Conservation (phyloP, 2,797 vertebrate genomes). For the Hozukius guyotensis region DNA sequence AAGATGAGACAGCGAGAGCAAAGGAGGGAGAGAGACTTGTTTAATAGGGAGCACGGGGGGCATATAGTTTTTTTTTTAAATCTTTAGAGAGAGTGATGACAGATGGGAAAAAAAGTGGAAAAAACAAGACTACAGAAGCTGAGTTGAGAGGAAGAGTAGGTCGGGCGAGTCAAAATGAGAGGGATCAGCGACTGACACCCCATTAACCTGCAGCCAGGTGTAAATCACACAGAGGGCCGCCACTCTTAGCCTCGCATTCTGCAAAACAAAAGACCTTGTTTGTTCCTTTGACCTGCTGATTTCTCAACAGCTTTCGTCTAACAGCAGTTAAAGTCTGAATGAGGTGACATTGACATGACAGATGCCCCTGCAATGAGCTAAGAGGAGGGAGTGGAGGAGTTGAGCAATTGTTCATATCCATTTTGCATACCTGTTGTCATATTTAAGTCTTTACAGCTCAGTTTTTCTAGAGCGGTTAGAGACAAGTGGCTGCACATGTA, state of each 20-base stretch:
- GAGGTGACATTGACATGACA: conserved; percentile 50
- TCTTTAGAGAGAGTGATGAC: conserved; percentile 50
- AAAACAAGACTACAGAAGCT: conserved; percentile 22
- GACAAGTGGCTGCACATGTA: conserved; percentile 35
- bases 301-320: conserved; percentile 50
- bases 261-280: background rate
- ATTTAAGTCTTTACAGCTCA: conserved; percentile 34
- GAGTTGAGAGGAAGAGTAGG: conserved; percentile 53
- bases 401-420: conserved; percentile 40
- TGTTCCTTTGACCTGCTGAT: conserved; percentile 35
- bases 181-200: conserved; percentile 45
- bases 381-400: conserved; percentile 27
- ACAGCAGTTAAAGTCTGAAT: conserved; percentile 23
- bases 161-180: conserved; percentile 39
- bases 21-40: conserved; percentile 49
- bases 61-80: background rate
- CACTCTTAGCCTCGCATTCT: background rate
- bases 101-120: conserved; percentile 40
- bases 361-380: conserved; percentile 41
- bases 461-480: conserved; percentile 35
- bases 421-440: conserved; percentile 63
- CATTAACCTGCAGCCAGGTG: conserved; percentile 67
- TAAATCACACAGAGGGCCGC: conserved; percentile 37
- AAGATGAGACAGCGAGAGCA: conserved; percentile 41
- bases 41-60: conserved; percentile 26